Evolutionary conservation across 2,888 invertebrate species (phyloP), one percentile per base, ranked within the genome.

Genomic region (Melieria omissa): DNA sequence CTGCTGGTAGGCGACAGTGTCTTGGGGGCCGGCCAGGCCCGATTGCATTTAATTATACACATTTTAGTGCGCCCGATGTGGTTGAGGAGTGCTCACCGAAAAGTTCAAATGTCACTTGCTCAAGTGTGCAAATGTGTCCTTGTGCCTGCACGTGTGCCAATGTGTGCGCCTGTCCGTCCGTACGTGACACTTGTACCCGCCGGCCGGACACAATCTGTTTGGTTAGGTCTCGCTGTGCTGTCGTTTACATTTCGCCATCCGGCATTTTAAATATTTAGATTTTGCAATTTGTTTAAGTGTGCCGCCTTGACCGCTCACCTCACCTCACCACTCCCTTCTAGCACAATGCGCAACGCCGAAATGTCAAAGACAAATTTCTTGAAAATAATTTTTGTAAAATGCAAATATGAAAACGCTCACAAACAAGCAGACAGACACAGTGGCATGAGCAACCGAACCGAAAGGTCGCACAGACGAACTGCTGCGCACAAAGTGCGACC

Each of bases 11-110:
- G 9, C 9, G 10, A 4, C 57, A 57, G 3, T 16, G 16, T 16
- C 2, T 16, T 16, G 16, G 16, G 2, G 16, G 16, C 16, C 16
- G 16, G 2, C 29, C 57, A 14, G 29, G 5, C 74, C 72, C 72
- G 74, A 75, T 75, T 76, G 74, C 74, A 75, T 76, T 76, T 75
- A 74, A 76, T 76, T 76, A 76, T 71, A 73, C 71, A 76, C 75
- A 76, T 14, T 46, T 45, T 63, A 14, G 42, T 63, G 42, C 29
- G 29, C 29, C 29, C 29, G 29, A 29, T 29, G 29, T 29, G 29
- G 29, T 29, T 29, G 29, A 29, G 29, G 29, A 29, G 29, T 29
- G 29, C 29, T 29, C 29, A 29, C 29, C 29, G 29, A 29, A 29
- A 29, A 29, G 29, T 29, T 29, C 29, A 29, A 29, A 29, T 29